phyloP scores from a whole-genome alignment of 2,888 invertebrate species.

The Clepsis dumicolana region DNA sequence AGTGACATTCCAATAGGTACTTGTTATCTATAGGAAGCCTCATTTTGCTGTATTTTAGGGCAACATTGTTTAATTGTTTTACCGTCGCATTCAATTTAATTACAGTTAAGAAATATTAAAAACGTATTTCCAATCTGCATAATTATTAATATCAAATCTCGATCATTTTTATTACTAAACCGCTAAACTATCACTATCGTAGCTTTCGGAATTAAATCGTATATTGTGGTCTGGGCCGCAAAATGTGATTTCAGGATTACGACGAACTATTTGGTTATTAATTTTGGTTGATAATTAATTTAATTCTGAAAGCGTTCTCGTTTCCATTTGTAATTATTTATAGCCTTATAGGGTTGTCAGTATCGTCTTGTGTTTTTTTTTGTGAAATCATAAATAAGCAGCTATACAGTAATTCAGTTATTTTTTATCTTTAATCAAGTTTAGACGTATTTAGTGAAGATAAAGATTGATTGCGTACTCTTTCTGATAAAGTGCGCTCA shows the following conservation, averaged over 20 bases:
- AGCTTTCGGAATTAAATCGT: slow-evolving; percentile 7
- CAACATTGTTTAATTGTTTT: no score
- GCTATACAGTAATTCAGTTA: no score
- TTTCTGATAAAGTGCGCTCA: no score
- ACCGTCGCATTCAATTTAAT: no score
- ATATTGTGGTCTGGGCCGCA: slow-evolving; percentile 19
- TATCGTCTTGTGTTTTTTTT: background rate
- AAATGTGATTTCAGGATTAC: slow-evolving; percentile 8
- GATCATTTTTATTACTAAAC: background rate
- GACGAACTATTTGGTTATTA: slow-evolving; percentile 30
- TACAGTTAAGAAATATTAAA: no score
- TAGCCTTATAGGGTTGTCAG: slow-evolving; percentile 22
- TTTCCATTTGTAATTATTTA: background rate
- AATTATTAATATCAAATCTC: background rate
- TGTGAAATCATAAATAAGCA: background rate
- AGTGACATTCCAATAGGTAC: no score
- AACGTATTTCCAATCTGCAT: no score
- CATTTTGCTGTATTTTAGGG: no score
- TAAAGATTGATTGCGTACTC: no score
- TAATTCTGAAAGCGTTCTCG: slow-evolving; percentile 14
- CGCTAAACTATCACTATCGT: background rate
- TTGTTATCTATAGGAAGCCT: no score
- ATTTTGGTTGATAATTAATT: slow-evolving; percentile 21
- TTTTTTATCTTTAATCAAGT: no score
- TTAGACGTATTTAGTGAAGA: no score